Evolutionary conservation across 2,888 invertebrate genomes (phyloP), one percentile per base, ranked within the genome.

Genomic region (Stenchaetothrips biformis): DNA sequence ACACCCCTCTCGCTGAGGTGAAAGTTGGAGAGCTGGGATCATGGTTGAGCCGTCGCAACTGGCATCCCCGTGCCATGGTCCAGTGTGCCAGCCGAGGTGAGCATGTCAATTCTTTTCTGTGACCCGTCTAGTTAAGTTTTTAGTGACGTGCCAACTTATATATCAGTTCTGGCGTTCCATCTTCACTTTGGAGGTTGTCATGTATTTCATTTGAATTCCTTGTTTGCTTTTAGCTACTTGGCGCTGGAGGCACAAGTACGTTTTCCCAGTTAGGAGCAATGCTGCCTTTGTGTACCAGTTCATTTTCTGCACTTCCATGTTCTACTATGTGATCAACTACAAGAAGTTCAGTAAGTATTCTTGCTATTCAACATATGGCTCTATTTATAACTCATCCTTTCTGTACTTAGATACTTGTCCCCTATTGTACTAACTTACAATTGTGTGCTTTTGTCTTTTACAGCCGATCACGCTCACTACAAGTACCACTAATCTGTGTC

Each of bases 181-280:
- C 67, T 21, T 2, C 7, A 7, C 0, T 7, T 9, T n/a, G n/a
- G 21, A n/a, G 2, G 67, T 4, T 67, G 21, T 67, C 18, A 8
- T 18, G 67, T 59, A 25, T 67, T 67, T 9, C 0, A 21, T 21
- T 67, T 4, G 25, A 8, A 21, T 59, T 6, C 16, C 59, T 0
- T 59, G 25, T 74, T 6, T 74, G 21, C 1, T 9, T 85, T 27
- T 84, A 94, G 96, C 92, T 79, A 95, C 90, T 89, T 97, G 96
- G 96, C 92, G 95, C 86, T 97, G 96, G 96, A 93, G 95, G 85
- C 94, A 95, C 87, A 96, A 95, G 87, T 97, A 95, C 85, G 88
- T 93, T 81, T 92, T 92, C 85, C 94, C 94, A 0, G 94, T 92
- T 87, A 91, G 91, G 84, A 88, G 90, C 82, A 93, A 93, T 79